Conservation (phyloP, 2,888 invertebrate species). For the Drosophila emarginata region DNA sequence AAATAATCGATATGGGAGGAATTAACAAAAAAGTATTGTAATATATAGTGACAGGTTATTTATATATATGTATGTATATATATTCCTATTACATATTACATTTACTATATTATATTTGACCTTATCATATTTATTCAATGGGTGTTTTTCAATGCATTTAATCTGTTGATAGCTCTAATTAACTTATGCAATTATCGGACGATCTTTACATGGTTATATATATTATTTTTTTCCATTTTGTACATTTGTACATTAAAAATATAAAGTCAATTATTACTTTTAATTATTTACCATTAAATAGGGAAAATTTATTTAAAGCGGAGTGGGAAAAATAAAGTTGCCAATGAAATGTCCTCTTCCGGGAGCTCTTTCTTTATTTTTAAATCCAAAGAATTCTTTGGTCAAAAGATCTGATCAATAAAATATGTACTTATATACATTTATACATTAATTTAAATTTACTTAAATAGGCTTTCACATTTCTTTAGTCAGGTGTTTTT, state of each 20-base stretch:
- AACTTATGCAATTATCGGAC: not conserved
- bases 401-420: not conserved
- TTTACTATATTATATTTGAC: not conserved
- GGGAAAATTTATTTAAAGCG: not conserved
- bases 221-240: too few species aligned
- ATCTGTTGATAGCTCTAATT: slow-evolving; percentile 10
- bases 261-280: too few species aligned
- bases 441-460: too few species aligned
- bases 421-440: not conserved
- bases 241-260: too few species aligned
- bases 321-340: not conserved
- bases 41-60: too few species aligned
- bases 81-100: too few species aligned
- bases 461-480: not conserved
- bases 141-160: not conserved
- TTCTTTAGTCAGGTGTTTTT: not conserved
- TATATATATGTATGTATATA: too few species aligned
- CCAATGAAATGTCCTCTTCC: not conserved
- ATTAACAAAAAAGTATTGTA: too few species aligned
- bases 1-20: too few species aligned
- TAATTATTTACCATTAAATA: not conserved
- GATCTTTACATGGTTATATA: not conserved
- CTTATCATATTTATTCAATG: not conserved
- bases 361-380: not conserved
- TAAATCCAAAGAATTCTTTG: not conserved